Evolutionary conservation across 2,113 vertebrate species (phyloP).

Genomic region (Cavia porcellus): DNA sequence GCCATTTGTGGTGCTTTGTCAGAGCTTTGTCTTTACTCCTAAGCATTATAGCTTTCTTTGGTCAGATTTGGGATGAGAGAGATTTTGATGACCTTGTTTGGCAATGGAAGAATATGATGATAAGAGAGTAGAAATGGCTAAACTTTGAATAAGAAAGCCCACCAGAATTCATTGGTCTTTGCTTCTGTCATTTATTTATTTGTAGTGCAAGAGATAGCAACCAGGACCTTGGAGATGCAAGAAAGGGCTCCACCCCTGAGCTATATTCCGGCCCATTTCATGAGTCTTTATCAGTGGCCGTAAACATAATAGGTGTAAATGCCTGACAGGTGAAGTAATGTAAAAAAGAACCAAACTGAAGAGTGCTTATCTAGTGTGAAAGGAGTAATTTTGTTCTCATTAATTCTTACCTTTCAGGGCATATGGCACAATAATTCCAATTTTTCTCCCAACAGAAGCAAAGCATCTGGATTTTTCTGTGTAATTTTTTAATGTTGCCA

Average conservation of each 20-base stretch:
- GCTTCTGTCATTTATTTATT: background rate
- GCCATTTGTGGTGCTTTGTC: background rate
- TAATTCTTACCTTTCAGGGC: background rate
- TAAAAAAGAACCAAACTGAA: background rate
- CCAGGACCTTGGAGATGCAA: background rate
- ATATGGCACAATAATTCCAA: background rate
- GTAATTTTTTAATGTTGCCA: constrained; percentile 25
- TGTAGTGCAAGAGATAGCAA: background rate
- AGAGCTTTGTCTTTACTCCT: background rate
- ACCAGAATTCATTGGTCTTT: background rate
- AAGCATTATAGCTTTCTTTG: background rate
- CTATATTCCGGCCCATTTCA: background rate
- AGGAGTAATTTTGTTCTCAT: background rate
- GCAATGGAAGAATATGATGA: background rate
- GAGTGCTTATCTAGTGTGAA: background rate
- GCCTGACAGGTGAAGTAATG: background rate
- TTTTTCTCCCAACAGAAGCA: background rate
- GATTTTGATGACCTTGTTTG: constrained; percentile 33
- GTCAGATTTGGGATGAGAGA: background rate
- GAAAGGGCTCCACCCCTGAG: background rate
- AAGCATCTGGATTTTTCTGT: background rate
- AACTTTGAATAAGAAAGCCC: constrained; percentile 30
- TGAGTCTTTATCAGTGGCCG: background rate
- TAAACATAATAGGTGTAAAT: background rate
- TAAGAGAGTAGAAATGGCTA: background rate